Conservation (phyloP, 2,113 vertebrate species). For the Stigmatopora nigra region DNA sequence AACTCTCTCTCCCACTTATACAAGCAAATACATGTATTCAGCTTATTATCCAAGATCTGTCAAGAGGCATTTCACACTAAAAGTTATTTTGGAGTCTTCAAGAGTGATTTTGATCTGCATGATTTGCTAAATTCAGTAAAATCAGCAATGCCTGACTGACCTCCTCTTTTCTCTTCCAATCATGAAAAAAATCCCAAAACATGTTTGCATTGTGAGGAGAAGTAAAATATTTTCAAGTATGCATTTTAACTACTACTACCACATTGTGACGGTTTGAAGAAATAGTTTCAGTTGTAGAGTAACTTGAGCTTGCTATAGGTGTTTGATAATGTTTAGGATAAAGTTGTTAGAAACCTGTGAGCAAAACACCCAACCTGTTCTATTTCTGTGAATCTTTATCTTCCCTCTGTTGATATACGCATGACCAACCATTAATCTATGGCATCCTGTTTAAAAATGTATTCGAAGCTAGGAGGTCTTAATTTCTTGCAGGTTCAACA, state of each 20-base stretch:
- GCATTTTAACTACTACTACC: conserved; percentile 65
- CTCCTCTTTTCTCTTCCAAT: conserved; percentile 20
- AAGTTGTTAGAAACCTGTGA: conserved; percentile 25
- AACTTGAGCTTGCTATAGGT: conserved; percentile 40
- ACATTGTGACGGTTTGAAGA: conserved; percentile 71
- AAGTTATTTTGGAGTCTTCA: conserved; percentile 75
- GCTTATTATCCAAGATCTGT: conserved; percentile 74
- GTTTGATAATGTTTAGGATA: conserved; percentile 48
- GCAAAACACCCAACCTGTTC: background rate
- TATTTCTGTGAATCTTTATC: conserved; percentile 24
- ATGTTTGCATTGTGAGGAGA: conserved; percentile 63
- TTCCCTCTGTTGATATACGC: conserved; percentile 27
- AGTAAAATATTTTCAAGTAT: conserved; percentile 76
- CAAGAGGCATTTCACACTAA: conserved; percentile 78
- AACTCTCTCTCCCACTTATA: conserved; percentile 10
- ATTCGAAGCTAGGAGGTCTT: conserved; percentile 58
- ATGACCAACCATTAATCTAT: conserved; percentile 45
- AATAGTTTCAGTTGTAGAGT: conserved; percentile 67
- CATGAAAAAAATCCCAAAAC: background rate
- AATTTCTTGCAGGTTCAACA: conserved; percentile 43
- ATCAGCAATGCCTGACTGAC: conserved; percentile 69
- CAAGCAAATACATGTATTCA: conserved; percentile 31
- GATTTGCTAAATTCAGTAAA: conserved; percentile 74
- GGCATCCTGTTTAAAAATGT: conserved; percentile 50
- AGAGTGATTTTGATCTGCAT: conserved; percentile 72